Conservation (phyloP, 2,797 vertebrate species). For the Sebastes goodei region DNA sequence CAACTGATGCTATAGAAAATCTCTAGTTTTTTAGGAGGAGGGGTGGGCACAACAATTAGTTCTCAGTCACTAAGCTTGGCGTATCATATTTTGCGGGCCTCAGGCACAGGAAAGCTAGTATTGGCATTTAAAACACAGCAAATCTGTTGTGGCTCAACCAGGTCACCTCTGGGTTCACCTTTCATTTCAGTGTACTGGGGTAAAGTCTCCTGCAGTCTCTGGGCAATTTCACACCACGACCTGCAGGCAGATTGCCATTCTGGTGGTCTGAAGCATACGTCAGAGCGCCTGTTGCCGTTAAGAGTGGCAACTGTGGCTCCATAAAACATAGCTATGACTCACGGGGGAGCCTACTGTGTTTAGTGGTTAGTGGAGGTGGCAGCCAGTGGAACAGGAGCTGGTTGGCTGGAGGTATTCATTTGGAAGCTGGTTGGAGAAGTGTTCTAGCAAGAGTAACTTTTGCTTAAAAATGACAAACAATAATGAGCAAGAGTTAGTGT, state of each 20-base stretch:
- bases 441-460: neutral
- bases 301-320: conserved; percentile 69
- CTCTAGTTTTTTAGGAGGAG: conserved; percentile 34
- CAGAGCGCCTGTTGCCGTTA: conserved; percentile 62
- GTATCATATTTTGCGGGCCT: conserved; percentile 65
- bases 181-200: conserved; percentile 37
- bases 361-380: conserved; percentile 74
- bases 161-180: conserved; percentile 56
- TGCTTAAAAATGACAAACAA: conserved; percentile 9
- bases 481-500: neutral
- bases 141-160: conserved; percentile 45
- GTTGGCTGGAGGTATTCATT: conserved; percentile 41
- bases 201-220: conserved; percentile 36
- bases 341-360: conserved; percentile 68
- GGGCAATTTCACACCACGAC: conserved; percentile 46
- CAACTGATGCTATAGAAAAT: conserved; percentile 58
- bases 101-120: conserved; percentile 58
- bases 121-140: conserved; percentile 63
- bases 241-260: conserved; percentile 59
- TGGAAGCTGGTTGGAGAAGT: conserved; percentile 46
- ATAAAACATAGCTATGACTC: conserved; percentile 75
- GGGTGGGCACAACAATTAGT: conserved; percentile 62
- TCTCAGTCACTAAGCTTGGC: conserved; percentile 48
- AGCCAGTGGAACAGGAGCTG: conserved; percentile 62
- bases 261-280: conserved; percentile 71